A percentile compares a stretch with the other conserved stretches of the same genome.
phyloP scores from a whole-genome alignment of 1,140 invertebrate genomes.

The Panagrolaimus sp. region DNA sequence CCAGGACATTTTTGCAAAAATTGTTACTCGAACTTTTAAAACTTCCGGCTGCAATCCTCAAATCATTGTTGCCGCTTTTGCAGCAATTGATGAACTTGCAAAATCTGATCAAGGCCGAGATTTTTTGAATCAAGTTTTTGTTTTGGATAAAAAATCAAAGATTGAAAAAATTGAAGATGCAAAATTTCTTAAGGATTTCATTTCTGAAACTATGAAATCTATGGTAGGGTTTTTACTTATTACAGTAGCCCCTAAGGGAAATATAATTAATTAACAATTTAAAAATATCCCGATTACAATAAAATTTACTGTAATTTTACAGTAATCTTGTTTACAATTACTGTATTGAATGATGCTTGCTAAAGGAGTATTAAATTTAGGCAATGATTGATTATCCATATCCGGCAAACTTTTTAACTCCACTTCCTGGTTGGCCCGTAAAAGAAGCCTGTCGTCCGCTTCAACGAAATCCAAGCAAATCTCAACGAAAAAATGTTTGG shows the following conservation, averaged over 20 bases:
- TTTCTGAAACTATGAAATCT: slow-evolving; percentile 18
- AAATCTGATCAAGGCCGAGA: slow-evolving; percentile 43
- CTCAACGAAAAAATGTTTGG: slow-evolving; percentile 2
- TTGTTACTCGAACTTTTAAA: slow-evolving; percentile 75
- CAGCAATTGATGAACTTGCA: slow-evolving; percentile 42
- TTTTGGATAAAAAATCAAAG: slow-evolving; percentile 37
- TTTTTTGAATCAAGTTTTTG: slow-evolving; percentile 51
- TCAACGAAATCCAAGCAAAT: neutral
- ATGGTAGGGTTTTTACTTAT: slow-evolving; percentile 9
- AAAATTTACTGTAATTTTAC: no score
- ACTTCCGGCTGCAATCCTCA: slow-evolving; percentile 67
- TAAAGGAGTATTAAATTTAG: slow-evolving; percentile 51
- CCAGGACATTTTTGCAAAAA: slow-evolving; percentile 75
- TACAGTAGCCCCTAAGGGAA: slow-evolving; percentile 22
- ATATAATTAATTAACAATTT: slow-evolving; percentile 54
- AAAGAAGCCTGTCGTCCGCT: slow-evolving; percentile 45
- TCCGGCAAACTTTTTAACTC: slow-evolving; percentile 61
- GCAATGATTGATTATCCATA: slow-evolving; percentile 65
- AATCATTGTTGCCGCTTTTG: slow-evolving; percentile 35
- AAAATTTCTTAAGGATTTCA: neutral
- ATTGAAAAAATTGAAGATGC: slow-evolving; percentile 40
- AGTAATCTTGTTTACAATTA: no score
- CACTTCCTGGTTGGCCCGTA: slow-evolving; percentile 66
- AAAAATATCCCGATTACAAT: no score
- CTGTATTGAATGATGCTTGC: slow-evolving; percentile 36